These are phyloP conservation scores for Chondrilla cf. caribensis DNA, from an alignment of 37 sponge, comb jelly and placozoan species.

Conservation along the genomic window DNA sequence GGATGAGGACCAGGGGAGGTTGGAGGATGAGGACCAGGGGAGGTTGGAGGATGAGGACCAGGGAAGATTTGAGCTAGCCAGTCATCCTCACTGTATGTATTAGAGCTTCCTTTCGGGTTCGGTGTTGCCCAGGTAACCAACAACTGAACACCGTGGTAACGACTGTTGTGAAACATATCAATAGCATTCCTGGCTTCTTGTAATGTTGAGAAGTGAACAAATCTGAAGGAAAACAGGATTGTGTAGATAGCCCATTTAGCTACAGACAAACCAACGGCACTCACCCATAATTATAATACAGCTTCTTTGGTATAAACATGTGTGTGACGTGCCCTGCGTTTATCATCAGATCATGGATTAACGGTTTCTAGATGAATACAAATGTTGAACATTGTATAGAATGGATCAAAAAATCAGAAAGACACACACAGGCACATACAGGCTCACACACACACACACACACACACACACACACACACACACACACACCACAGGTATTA, in stretches of 20 bases:
- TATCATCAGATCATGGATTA: not conserved
- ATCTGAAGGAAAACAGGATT: conserved; percentile 20
- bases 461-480: no score
- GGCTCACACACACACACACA: not conserved
- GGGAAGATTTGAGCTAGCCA: no score
- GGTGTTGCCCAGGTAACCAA: conserved; percentile 1
- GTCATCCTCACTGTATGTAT: not conserved
- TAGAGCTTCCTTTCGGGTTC: not conserved
- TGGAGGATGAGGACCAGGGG: no score
- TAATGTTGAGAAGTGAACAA: conserved; percentile 24
- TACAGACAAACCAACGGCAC: not conserved
- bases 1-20: no score
- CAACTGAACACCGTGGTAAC: not conserved
- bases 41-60: no score
- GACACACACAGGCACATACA: not conserved
- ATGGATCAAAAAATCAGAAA: no score
- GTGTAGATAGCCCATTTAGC: no score
- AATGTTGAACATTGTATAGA: no score
- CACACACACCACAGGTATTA: no score
- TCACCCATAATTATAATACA: not conserved
- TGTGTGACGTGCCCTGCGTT: not conserved
- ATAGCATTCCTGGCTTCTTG: conserved; percentile 31
- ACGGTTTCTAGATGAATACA: no score
- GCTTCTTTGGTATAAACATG: not conserved
- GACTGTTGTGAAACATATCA: not conserved